Conservation (phyloP, 2,888 invertebrate species). For the Myopa tessellatipennis region DNA sequence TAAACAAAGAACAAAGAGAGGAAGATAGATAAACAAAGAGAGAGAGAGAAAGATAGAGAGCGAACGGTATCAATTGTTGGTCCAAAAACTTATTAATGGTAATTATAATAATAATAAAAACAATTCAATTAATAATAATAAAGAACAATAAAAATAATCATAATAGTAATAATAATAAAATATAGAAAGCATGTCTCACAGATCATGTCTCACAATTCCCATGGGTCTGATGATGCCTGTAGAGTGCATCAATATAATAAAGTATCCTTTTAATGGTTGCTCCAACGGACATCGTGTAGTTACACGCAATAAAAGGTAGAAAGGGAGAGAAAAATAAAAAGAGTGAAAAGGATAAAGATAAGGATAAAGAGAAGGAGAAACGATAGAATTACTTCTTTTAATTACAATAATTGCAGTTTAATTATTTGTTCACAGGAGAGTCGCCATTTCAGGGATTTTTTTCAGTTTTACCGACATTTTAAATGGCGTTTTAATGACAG, state of each 20-base stretch:
- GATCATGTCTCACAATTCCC: too few species aligned
- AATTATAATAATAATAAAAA: too few species aligned
- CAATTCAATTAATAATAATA: too few species aligned
- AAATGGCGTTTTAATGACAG: not conserved
- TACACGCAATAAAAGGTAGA: not conserved
- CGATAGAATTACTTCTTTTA: constrained; percentile 9
- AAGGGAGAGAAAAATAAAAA: too few species aligned
- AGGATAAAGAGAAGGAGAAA: not conserved
- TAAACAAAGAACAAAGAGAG: too few species aligned
- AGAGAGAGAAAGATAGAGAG: not conserved
- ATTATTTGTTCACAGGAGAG: constrained; percentile 8
- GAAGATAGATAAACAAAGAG: too few species aligned
- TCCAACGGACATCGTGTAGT: not conserved
- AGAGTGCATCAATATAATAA: not conserved
- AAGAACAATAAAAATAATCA: not conserved
- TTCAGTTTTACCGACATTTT: not conserved
- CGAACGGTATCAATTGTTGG: too few species aligned
- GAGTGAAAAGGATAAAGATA: not conserved
- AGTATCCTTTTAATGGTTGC: not conserved
- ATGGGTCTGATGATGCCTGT: not conserved
- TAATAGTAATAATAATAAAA: not conserved
- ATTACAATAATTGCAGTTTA: constrained; percentile 31
- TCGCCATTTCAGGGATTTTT: not conserved
- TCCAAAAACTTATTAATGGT: too few species aligned
- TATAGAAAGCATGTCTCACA: not conserved